Percentiles rank a stretch among this genome's conserved stretches.
Evolutionary conservation across 2,888 invertebrate species (phyloP).

Genomic region (Zygaena filipendulae): DNA sequence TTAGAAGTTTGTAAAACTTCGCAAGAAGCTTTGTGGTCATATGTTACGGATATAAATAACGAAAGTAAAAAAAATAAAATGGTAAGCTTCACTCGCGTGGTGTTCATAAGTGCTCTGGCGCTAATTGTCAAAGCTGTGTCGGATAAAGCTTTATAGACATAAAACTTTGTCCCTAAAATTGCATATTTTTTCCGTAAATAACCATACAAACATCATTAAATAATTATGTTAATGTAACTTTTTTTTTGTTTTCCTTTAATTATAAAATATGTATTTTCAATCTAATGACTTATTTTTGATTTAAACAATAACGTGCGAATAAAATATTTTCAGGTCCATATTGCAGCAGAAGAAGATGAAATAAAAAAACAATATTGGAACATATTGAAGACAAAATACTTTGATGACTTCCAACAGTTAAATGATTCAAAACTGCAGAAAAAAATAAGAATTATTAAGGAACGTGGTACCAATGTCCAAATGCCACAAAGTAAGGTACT

Average conservation of each 20-base stretch:
- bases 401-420: constrained; percentile 23
- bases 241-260: too few species aligned
- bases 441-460: constrained; percentile 50
- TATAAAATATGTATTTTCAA: too few species aligned
- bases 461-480: constrained; percentile 53
- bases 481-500: constrained; percentile 57
- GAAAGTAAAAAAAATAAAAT: constrained; percentile 51
- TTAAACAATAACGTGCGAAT: too few species aligned
- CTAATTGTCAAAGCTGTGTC: too few species aligned
- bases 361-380: constrained; percentile 57
- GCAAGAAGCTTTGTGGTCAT: constrained; percentile 52
- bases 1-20: constrained; percentile 54
- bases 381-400: constrained; percentile 47
- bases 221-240: constrained; percentile 1
- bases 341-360: constrained; percentile 56
- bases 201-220: constrained; percentile 2
- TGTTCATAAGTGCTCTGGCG: constrained; percentile 1
- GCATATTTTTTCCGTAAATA: too few species aligned
- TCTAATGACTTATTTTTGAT: constrained; percentile 3
- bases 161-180: too few species aligned
- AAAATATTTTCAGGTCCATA: constrained; percentile 34
- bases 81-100: constrained; percentile 39
- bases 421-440: constrained; percentile 33
- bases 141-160: too few species aligned
- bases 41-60: constrained; percentile 49